phyloP scores from a whole-genome alignment of 2,113 vertebrate species.

The Nibea albiflora region DNA sequence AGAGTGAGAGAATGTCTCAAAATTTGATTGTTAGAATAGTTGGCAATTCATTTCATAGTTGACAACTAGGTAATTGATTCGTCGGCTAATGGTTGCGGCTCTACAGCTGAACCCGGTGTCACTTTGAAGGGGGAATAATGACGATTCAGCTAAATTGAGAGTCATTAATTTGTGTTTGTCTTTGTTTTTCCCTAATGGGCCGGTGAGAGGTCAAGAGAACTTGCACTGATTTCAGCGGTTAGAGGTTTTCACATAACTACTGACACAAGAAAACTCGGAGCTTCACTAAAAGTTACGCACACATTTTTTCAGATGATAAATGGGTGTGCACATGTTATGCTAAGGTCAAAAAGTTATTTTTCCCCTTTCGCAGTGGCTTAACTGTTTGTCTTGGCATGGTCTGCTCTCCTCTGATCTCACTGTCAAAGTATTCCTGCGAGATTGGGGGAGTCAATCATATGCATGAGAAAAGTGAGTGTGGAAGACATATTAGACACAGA shows the following conservation, averaged over 20 bases:
- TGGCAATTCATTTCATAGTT: no score
- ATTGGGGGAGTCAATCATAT: constrained; percentile 42
- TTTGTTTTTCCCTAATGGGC: background rate
- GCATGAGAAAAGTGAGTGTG: constrained; percentile 43
- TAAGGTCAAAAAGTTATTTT: constrained; percentile 23
- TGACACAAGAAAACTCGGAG: constrained; percentile 14
- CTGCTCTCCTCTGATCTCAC: constrained; percentile 59
- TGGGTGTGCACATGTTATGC: constrained; percentile 20
- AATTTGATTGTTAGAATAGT: no score
- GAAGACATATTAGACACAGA: constrained; percentile 55
- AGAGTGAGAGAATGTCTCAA: no score
- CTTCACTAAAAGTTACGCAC: constrained; percentile 4
- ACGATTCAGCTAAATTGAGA: background rate
- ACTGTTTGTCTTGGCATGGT: constrained; percentile 43
- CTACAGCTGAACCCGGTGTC: background rate
- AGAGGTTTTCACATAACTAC: background rate
- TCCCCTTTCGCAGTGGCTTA: constrained; percentile 35
- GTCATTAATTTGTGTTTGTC: background rate
- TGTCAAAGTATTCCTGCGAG: constrained; percentile 64
- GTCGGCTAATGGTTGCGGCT: no score
- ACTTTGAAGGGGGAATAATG: background rate
- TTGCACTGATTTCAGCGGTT: background rate
- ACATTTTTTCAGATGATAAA: constrained; percentile 36
- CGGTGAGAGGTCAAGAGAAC: background rate
- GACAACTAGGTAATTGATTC: no score